A percentile compares a stretch with the other conserved stretches of the same genome.
Conservation (phyloP, 2,113 vertebrate species). For the Morone saxatilis region DNA sequence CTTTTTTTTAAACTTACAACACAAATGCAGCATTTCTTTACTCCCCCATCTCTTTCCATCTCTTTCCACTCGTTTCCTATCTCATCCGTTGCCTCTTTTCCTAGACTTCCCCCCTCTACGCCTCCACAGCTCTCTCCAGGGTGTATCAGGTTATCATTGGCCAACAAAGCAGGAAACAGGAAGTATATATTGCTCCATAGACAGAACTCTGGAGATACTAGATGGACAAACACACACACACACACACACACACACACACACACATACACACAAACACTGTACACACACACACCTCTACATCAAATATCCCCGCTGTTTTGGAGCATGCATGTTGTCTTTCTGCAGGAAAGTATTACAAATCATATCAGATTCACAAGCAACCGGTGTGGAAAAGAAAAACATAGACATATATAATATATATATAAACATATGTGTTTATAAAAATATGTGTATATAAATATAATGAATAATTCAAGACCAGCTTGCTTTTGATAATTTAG, state of each 20-base stretch:
- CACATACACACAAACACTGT: no score
- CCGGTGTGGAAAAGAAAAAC: not conserved
- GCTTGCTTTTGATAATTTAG: not conserved
- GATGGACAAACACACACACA: conserved; percentile 29
- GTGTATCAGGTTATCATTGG: conserved; percentile 78
- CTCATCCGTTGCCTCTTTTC: conserved; percentile 28
- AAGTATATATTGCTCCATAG: conserved; percentile 63
- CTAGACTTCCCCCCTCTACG: conserved; percentile 8
- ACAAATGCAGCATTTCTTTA: not conserved
- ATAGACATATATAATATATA: not conserved
- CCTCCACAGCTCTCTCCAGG: conserved; percentile 61
- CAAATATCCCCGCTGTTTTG: not conserved
- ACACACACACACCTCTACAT: not conserved
- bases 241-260: not conserved
- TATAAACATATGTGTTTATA: not conserved
- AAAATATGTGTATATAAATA: not conserved
- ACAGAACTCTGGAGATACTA: conserved; percentile 59
- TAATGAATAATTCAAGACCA: not conserved
- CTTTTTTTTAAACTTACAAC: conserved; percentile 11
- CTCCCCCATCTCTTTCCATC: not conserved
- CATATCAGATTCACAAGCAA: not conserved
- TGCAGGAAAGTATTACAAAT: not conserved
- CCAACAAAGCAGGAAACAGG: conserved; percentile 73
- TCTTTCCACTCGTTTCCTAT: not conserved
- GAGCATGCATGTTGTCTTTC: conserved; percentile 12